phyloP scores from a whole-genome alignment of 2,797 vertebrate species.

The Xenops minutus region DNA sequence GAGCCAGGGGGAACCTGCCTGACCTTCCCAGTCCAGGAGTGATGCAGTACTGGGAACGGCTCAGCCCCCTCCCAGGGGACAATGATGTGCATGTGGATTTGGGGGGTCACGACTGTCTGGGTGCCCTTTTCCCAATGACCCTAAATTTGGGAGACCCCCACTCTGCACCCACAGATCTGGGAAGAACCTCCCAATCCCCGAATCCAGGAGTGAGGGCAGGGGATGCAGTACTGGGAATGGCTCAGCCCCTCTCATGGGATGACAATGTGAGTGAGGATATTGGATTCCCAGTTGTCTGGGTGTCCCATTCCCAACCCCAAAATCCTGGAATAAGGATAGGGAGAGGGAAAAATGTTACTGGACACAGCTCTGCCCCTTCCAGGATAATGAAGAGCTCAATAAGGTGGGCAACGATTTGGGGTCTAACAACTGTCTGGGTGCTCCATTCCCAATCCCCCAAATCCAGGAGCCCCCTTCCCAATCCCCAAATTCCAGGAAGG shows the following conservation, averaged over 20 bases:
- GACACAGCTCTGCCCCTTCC: not conserved
- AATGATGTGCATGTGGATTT: not conserved
- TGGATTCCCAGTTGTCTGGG: not conserved
- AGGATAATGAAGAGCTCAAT: not conserved
- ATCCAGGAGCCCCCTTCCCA: too few relatives aligned
- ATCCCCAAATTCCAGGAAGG: too few relatives aligned
- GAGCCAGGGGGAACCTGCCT: not conserved
- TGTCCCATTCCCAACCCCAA: not conserved
- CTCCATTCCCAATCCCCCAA: too few relatives aligned
- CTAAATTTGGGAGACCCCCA: not conserved
- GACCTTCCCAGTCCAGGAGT: not conserved
- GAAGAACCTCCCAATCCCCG: not conserved
- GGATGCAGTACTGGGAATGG: not conserved
- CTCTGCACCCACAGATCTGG: not conserved
- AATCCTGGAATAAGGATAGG: too few relatives aligned
- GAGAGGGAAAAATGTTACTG: too few relatives aligned
- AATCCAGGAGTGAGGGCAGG: not conserved
- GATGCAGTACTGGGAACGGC: not conserved
- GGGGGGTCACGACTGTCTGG: not conserved
- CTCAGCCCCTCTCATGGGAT: not conserved
- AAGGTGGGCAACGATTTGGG: not conserved
- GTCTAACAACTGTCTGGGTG: not conserved
- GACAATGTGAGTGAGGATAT: rapidly evolving
- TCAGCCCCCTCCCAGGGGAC: not conserved
- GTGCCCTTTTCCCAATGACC: not conserved